A percentile compares a stretch with the other conserved stretches of the same genome.
Evolutionary conservation across 2,888 invertebrate genomes (phyloP).

Genomic region (Halictus quadricinctus): DNA sequence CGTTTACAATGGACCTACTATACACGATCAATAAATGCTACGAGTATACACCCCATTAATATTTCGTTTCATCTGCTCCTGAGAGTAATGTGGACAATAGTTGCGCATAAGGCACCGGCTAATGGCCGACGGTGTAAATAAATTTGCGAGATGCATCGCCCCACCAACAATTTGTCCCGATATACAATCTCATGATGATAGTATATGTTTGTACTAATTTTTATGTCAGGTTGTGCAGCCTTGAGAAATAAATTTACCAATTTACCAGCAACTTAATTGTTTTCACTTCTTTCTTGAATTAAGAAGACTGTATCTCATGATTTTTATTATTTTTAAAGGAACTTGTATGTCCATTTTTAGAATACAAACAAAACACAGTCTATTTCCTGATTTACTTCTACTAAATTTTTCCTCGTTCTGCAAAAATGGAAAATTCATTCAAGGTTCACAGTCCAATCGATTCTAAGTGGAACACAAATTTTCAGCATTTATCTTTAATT

Average conservation of each 20-base stretch:
- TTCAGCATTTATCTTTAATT: too few relatives aligned
- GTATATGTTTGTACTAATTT: not conserved
- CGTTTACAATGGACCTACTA: constrained; percentile 24
- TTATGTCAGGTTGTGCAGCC: not conserved
- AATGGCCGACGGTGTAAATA: not conserved
- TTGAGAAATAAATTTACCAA: not conserved
- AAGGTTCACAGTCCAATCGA: too few relatives aligned
- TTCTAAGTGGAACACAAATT: too few relatives aligned
- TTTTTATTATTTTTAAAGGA: too few relatives aligned
- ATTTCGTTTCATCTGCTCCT: constrained; percentile 47
- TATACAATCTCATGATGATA: too few relatives aligned
- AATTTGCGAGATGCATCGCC: not conserved
- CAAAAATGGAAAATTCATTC: too few relatives aligned
- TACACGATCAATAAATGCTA: constrained; percentile 48
- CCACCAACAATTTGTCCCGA: not conserved
- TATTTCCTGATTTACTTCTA: too few relatives aligned
- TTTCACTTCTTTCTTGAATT: not conserved
- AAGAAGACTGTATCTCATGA: not conserved
- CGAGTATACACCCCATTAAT: constrained; percentile 50
- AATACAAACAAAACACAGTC: too few relatives aligned
- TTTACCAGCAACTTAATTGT: not conserved
- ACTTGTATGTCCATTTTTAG: too few relatives aligned
- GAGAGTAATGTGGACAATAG: constrained; percentile 11
- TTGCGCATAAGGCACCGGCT: not conserved
- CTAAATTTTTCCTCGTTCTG: too few relatives aligned